A percentile compares a stretch with the other conserved stretches of the same genome.
These are phyloP conservation scores for Trichoplusia ni DNA, from an alignment of 1,140 invertebrate species.

Conservation along the genomic window DNA sequence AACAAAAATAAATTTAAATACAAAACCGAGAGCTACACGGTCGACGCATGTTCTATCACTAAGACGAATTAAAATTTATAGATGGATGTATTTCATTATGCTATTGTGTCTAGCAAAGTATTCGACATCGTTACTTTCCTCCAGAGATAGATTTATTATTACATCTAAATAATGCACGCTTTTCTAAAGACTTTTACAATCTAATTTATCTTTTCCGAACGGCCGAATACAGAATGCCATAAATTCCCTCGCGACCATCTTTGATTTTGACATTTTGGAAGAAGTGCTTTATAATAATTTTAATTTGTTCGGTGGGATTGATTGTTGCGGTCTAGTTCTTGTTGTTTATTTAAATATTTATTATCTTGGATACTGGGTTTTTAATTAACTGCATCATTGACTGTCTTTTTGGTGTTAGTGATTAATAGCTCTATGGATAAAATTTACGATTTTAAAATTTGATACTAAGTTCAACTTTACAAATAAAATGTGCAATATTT, in stretches of 20 bases:
- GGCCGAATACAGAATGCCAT: constrained; percentile 3
- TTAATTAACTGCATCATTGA: too few relatives aligned
- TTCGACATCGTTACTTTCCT: neutral
- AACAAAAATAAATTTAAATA: too few relatives aligned
- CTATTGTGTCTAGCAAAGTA: neutral
- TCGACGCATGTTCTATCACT: neutral
- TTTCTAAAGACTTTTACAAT: constrained; percentile 9
- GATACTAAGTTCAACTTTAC: too few relatives aligned
- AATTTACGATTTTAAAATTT: too few relatives aligned
- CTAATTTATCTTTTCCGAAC: constrained; percentile 3
- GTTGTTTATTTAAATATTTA: neutral
- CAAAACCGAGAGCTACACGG: neutral
- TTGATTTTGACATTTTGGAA: neutral
- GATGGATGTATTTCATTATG: neutral
- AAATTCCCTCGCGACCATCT: neutral
- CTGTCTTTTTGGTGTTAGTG: too few relatives aligned
- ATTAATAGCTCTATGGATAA: too few relatives aligned
- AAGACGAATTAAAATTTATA: constrained; percentile 3
- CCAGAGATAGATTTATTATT: neutral
- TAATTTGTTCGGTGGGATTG: neutral
- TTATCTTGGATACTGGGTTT: too few relatives aligned
- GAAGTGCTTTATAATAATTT: neutral
- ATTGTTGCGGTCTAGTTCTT: neutral
- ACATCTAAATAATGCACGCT: constrained; percentile 9
- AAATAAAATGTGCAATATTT: too few relatives aligned